phyloP scores from a whole-genome alignment of 2,888 invertebrate species.

The Celastrina argiolus region DNA sequence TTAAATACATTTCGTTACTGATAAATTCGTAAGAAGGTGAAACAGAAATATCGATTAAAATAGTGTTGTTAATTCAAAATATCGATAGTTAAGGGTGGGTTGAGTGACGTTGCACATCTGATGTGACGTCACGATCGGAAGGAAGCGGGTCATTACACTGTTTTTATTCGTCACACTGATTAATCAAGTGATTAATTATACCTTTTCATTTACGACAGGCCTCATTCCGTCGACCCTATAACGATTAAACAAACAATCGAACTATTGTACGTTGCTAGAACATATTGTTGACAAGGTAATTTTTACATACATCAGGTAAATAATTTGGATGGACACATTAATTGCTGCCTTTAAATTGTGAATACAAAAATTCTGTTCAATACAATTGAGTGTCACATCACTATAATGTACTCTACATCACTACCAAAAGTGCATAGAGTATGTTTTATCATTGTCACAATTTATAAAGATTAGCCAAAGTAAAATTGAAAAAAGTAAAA shows the following conservation, averaged over 20 bases:
- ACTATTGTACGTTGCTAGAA: background rate
- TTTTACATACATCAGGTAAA: background rate
- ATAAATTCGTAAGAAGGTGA: background rate
- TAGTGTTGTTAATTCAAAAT: conserved; percentile 2
- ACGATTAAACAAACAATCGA: conserved; percentile 19
- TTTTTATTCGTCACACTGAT: conserved; percentile 78
- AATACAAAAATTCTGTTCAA: background rate
- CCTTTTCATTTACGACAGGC: conserved; percentile 62
- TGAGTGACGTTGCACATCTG: conserved; percentile 66
- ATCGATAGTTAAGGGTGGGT: conserved; percentile 22
- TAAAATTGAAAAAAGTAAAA: conserved; percentile 31
- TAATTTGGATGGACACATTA: background rate
- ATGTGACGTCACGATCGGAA: conserved; percentile 74
- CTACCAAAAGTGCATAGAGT: no score
- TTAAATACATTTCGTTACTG: no score
- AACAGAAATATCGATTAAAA: conserved; percentile 28
- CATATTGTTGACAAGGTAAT: conserved; percentile 8
- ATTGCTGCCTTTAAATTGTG: background rate
- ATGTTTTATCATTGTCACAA: background rate
- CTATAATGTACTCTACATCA: background rate
- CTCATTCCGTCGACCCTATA: conserved; percentile 43
- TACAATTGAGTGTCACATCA: background rate
- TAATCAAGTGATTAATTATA: conserved; percentile 76
- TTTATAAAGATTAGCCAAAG: conserved; percentile 8
- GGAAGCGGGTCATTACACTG: conserved; percentile 76